Percentiles rank a stretch among this genome's conserved stretches.
Conservation (phyloP, 2,113 vertebrate genomes). For the Mugil cephalus region DNA sequence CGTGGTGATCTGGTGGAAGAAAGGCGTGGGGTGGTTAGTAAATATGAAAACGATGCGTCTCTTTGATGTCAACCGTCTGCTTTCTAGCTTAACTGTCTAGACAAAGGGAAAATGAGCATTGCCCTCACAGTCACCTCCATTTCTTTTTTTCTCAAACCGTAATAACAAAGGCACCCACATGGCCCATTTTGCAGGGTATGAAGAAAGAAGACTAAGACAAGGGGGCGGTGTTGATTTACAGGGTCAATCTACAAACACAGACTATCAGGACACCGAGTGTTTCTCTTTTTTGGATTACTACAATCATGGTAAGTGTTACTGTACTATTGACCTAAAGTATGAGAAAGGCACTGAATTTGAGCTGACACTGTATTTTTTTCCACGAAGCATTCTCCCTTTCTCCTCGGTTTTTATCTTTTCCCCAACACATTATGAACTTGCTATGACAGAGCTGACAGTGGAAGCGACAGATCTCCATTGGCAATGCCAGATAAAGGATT, state of each 20-base stretch:
- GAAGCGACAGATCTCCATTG: constrained; percentile 37
- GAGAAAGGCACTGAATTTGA: constrained; percentile 30
- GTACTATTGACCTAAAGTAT: constrained; percentile 51
- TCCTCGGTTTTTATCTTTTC: constrained; percentile 29
- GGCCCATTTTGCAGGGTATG: constrained; percentile 29
- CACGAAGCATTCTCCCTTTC: constrained; percentile 21
- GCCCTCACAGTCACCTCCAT: constrained; percentile 56
- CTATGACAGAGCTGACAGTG: constrained; percentile 16
- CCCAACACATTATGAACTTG: constrained; percentile 26
- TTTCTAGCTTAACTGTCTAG: constrained; percentile 60
- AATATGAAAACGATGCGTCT: constrained; percentile 41
- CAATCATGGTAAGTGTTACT: constrained; percentile 24
- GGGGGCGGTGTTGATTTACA: constrained; percentile 26
- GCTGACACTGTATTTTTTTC: constrained; percentile 29
- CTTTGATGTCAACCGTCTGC: constrained; percentile 60
- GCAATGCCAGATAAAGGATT: constrained; percentile 21
- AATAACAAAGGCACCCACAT: constrained; percentile 43
- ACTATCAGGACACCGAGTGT: constrained; percentile 23
- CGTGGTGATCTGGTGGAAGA: neutral
- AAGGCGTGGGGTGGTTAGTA: neutral
- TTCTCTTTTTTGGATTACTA: constrained; percentile 4
- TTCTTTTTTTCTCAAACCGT: constrained; percentile 32
- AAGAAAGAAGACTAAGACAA: constrained; percentile 26
- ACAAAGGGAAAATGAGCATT: constrained; percentile 45
- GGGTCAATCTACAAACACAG: constrained; percentile 14